phyloP scores from a whole-genome alignment of 2,797 vertebrate genomes.

The Menidia menidia region DNA sequence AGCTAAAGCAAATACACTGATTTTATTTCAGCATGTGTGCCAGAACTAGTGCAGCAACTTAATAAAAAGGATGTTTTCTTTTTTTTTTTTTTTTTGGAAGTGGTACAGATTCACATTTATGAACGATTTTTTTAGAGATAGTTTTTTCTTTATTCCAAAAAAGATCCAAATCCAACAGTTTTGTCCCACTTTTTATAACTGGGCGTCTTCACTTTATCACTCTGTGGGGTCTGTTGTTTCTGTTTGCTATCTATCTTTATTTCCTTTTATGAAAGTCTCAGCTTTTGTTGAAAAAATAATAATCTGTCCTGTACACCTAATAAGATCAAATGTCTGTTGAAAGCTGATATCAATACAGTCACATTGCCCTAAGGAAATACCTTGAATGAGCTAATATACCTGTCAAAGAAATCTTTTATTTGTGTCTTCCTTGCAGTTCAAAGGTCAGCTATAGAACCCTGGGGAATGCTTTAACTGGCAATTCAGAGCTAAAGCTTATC shows the following conservation, averaged over 20 bases:
- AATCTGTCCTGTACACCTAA: not conserved
- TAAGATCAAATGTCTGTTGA: not conserved
- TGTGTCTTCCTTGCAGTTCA: slow-evolving; percentile 3
- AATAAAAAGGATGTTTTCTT: no score
- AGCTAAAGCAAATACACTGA: not conserved
- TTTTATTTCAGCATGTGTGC: no score
- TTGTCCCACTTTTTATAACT: not conserved
- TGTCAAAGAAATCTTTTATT: not conserved
- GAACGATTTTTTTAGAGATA: not conserved
- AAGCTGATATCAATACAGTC: not conserved
- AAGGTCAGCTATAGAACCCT: not conserved
- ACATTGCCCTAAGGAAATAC: not conserved
- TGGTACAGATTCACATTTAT: not conserved
- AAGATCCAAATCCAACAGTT: not conserved
- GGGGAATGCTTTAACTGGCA: not conserved
- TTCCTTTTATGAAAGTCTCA: not conserved
- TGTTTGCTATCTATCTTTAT: not conserved
- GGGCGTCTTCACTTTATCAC: not conserved
- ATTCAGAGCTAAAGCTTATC: slow-evolving; percentile 1
- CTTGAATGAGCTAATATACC: not conserved
- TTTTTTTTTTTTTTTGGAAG: not conserved
- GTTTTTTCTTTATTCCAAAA: not conserved
- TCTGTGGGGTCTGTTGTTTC: not conserved
- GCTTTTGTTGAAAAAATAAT: not conserved
- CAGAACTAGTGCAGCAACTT: no score